Evolutionary conservation across 2,113 vertebrate species (phyloP).

Genomic region (Loxodonta africana): DNA sequence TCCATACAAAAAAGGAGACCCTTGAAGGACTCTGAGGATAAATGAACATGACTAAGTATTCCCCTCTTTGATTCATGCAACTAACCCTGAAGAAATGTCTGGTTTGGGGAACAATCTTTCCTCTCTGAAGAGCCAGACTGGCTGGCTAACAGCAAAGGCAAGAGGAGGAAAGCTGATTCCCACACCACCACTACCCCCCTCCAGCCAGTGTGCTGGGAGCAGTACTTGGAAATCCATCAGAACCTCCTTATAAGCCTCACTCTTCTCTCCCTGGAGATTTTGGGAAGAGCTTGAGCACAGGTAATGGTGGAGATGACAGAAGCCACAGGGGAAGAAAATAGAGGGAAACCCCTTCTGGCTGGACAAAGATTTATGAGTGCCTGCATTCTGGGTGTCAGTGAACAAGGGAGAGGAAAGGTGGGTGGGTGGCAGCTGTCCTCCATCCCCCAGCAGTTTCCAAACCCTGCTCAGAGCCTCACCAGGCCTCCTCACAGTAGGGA

Average conservation of each 20-base stretch:
- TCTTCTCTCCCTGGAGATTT: not conserved
- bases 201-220: not conserved
- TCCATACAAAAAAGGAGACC: not conserved
- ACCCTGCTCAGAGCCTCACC: not conserved
- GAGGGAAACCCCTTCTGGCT: not conserved
- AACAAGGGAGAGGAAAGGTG: not conserved
- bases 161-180: not conserved
- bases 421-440: not conserved
- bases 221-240: not conserved
- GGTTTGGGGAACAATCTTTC: not conserved
- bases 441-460: not conserved
- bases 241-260: not conserved
- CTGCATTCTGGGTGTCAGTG: not conserved
- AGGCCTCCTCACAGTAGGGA: not conserved
- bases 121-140: constrained; percentile 51
- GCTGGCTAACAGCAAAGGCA: constrained; percentile 22
- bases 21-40: not conserved
- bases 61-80: constrained; percentile 28
- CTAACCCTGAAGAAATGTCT: constrained; percentile 59
- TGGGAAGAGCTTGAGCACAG: not conserved
- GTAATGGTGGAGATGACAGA: not conserved
- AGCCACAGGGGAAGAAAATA: not conserved
- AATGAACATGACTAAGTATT: constrained; percentile 21
- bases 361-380: not conserved
- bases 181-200: no score